These are phyloP conservation scores for Aldabrachelys gigantea DNA, from an alignment of 2,113 vertebrate genomes.

Conservation along the genomic window DNA sequence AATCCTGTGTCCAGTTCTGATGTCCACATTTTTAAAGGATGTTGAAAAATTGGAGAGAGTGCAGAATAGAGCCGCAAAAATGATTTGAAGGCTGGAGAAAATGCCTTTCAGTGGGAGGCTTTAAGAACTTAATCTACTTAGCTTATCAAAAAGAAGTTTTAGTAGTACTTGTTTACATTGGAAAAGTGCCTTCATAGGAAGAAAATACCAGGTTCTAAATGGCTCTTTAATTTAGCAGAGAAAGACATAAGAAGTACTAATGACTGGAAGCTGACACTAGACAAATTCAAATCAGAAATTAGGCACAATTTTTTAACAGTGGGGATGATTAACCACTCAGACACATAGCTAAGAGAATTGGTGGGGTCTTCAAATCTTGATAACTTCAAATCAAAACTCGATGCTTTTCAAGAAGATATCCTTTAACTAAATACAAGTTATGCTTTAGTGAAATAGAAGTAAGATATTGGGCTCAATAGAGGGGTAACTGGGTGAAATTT, in stretches of 20 bases:
- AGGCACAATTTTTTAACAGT: background rate
- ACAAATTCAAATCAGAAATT: slow-evolving; percentile 22
- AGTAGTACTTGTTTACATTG: background rate
- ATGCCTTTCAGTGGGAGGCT: background rate
- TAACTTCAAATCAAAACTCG: background rate
- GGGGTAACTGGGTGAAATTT: background rate
- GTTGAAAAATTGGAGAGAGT: background rate
- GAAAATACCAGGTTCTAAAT: background rate
- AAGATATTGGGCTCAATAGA: background rate
- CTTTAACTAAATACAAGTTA: background rate
- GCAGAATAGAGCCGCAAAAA: background rate
- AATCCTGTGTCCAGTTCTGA: background rate
- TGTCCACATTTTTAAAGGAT: background rate
- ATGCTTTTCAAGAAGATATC: background rate
- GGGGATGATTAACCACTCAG: background rate
- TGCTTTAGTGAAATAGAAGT: background rate
- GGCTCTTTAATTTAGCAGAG: background rate
- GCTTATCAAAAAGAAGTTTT: background rate
- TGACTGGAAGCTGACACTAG: background rate
- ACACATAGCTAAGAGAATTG: background rate
- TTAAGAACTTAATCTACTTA: background rate
- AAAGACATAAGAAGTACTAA: background rate
- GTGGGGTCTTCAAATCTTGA: background rate
- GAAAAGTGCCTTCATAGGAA: background rate
- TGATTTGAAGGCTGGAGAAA: background rate